Conservation (phyloP, 2,797 vertebrate genomes). For the Enteromius radiatus region DNA sequence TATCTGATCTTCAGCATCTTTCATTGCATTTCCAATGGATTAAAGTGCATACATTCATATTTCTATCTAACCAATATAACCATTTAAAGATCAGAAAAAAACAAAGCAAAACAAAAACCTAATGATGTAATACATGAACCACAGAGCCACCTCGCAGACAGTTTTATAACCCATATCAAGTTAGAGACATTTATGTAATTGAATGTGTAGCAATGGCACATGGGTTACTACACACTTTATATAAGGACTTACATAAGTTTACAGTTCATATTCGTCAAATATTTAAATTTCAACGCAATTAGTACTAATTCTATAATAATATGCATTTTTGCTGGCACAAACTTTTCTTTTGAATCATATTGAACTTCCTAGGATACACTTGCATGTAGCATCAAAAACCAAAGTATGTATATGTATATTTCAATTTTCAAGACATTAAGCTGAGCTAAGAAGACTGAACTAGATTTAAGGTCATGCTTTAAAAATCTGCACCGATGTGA, state of each 20-base stretch:
- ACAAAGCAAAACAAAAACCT: not conserved
- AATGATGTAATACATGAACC: not conserved
- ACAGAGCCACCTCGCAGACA: not conserved
- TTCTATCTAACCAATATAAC: not conserved
- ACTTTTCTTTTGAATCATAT: not conserved
- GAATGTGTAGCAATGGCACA: conserved; percentile 30
- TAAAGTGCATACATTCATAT: not conserved
- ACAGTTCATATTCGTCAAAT: not conserved
- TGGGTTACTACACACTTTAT: conserved; percentile 42
- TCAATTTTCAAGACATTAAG: not conserved
- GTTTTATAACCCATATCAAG: conserved; percentile 57
- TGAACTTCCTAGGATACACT: not conserved
- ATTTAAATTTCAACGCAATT: not conserved
- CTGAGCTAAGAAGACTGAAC: not conserved
- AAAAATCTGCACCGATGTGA: not conserved
- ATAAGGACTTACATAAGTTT: conserved; percentile 55
- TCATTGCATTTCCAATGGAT: not conserved
- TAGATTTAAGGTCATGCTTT: not conserved
- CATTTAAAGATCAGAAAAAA: not conserved
- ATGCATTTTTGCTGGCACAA: not conserved
- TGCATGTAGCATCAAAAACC: not conserved
- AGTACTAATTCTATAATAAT: not conserved
- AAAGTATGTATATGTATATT: not conserved
- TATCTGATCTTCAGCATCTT: no score
- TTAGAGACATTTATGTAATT: conserved; percentile 51